These are phyloP conservation scores for Heterodera carotae DNA, from an alignment of 1,140 invertebrate genomes.

Conservation along the genomic window DNA sequence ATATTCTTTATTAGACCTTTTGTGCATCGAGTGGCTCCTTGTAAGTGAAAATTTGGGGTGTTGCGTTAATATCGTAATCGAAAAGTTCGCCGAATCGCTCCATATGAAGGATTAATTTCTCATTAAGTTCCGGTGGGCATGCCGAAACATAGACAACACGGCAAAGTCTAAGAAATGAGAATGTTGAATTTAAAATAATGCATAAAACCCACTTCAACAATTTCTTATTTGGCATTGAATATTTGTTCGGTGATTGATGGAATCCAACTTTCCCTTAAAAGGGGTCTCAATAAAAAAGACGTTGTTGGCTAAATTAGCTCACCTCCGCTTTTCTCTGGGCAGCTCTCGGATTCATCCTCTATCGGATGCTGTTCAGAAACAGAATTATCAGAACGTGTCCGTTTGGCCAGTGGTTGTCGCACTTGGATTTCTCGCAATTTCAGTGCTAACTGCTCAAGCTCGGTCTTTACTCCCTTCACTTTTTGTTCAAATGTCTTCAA, in stretches of 20 bases:
- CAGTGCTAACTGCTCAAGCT: conserved; percentile 22
- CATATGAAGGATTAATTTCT: conserved; percentile 38
- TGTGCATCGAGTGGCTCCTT: conserved; percentile 39
- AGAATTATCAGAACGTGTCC: conserved; percentile 4
- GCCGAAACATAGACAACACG: conserved; percentile 34
- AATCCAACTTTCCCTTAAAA: not conserved
- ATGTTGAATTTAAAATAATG: not conserved
- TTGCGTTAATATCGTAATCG: conserved; percentile 26
- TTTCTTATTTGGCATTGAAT: conserved; percentile 20
- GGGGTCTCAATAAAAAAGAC: no score
- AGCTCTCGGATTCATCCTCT: not conserved
- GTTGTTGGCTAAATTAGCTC: no score
- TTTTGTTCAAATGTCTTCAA: conserved; percentile 29
- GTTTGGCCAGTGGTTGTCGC: conserved; percentile 3
- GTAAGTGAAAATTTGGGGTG: conserved; percentile 33
- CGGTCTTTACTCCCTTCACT: conserved; percentile 20
- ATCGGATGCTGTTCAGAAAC: not conserved
- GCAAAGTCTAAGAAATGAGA: conserved; percentile 21
- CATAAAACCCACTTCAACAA: conserved; percentile 14
- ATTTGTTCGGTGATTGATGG: not conserved
- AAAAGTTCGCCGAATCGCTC: conserved; percentile 40
- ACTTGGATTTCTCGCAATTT: conserved; percentile 30
- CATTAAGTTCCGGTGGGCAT: conserved; percentile 24
- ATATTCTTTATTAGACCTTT: conserved; percentile 23
- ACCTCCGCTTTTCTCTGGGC: not conserved